These are phyloP conservation scores for Tenebrio molitor DNA, from an alignment of 1,140 invertebrate genomes.

Conservation along the genomic window DNA sequence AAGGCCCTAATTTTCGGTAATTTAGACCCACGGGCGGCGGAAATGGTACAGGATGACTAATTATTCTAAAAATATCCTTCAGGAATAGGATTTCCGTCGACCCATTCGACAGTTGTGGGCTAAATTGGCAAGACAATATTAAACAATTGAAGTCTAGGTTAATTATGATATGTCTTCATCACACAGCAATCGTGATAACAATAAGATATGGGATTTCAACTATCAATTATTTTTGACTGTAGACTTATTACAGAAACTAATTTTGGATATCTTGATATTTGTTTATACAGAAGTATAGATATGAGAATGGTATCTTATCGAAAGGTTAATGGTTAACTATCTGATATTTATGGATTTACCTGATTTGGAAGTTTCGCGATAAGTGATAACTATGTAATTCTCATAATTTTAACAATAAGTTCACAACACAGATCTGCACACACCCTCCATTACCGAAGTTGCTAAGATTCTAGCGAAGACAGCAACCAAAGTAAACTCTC, in stretches of 20 bases:
- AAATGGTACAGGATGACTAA: not conserved
- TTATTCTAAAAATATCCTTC: constrained; percentile 2
- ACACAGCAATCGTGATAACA: not conserved
- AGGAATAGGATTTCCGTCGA: constrained; percentile 12
- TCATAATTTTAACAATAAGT: not conserved
- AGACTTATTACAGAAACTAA: not conserved
- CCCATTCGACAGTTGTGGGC: not conserved
- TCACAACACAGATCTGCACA: constrained; percentile 32
- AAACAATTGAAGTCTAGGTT: no score
- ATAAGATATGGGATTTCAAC: no score
- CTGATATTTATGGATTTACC: constrained; percentile 12
- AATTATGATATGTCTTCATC: not conserved
- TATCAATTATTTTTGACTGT: not conserved
- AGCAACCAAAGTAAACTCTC: no score
- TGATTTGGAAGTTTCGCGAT: not conserved
- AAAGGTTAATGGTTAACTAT: not conserved
- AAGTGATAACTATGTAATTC: constrained; percentile 3
- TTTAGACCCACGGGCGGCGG: not conserved
- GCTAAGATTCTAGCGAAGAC: not conserved
- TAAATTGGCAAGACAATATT: not conserved
- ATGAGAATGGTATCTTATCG: not conserved
- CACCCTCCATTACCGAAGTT: constrained; percentile 26
- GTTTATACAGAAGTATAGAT: not conserved
- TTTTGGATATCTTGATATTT: not conserved
- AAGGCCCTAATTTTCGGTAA: not conserved